A percentile compares a stretch with the other conserved stretches of the same genome.
Conservation (phyloP, 2,113 vertebrate species). For the Sarotherodon lohbergeri region DNA sequence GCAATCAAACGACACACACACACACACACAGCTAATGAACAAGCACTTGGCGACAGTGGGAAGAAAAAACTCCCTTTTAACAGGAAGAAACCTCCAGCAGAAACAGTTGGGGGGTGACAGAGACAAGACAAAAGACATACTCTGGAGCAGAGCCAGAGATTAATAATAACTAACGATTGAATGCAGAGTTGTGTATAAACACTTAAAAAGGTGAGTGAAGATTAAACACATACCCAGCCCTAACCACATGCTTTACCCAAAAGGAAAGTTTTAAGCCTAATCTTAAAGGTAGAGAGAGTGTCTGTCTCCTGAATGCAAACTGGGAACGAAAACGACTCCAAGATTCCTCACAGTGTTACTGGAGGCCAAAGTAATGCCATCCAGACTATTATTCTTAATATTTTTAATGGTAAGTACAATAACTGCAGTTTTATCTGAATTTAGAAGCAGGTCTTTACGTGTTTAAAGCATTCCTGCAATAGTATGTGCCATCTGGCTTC, state of each 20-base stretch:
- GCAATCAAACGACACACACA: neutral
- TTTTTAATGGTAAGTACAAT: neutral
- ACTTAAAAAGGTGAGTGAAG: neutral
- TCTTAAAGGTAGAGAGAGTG: fast-evolving
- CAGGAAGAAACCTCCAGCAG: neutral
- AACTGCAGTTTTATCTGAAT: neutral
- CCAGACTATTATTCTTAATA: neutral
- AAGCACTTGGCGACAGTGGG: fast-evolving
- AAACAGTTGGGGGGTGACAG: neutral
- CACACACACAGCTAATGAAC: neutral
- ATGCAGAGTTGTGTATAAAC: neutral
- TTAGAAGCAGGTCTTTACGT: neutral
- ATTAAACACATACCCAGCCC: neutral
- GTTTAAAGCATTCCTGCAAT: neutral
- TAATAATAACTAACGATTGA: neutral
- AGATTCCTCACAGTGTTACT: neutral
- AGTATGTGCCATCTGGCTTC: neutral
- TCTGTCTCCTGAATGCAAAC: neutral
- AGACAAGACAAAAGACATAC: neutral
- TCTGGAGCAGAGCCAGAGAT: neutral
- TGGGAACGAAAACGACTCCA: neutral
- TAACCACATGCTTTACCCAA: neutral
- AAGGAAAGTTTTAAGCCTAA: neutral
- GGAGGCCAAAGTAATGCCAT: neutral
- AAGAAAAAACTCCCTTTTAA: neutral